A percentile compares a stretch with the other conserved stretches of the same genome.
These are phyloP conservation scores for Indicator indicator DNA, from an alignment of 2,113 vertebrate genomes.

Conservation along the genomic window DNA sequence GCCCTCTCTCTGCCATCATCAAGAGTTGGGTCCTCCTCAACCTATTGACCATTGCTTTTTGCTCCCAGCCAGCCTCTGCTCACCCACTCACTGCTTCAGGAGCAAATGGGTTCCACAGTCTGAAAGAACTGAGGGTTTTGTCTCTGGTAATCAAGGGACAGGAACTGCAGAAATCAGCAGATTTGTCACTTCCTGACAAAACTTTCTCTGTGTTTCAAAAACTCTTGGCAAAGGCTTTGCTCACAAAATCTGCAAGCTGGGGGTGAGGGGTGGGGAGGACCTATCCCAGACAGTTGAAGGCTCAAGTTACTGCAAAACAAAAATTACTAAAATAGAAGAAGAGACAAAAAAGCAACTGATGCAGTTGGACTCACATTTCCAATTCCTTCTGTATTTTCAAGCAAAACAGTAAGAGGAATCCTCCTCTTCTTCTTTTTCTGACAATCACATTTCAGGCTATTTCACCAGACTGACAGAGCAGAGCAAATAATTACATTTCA, in stretches of 20 bases:
- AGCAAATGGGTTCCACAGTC: background rate
- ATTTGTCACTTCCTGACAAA: conserved; percentile 22
- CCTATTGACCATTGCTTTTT: fast-evolving
- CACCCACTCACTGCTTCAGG: fast-evolving
- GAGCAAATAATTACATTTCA: background rate
- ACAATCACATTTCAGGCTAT: background rate
- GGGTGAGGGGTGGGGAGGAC: background rate
- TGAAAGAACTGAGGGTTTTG: background rate
- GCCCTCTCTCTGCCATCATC: background rate
- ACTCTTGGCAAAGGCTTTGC: conserved; percentile 16
- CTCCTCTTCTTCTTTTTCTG: background rate
- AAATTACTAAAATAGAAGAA: background rate
- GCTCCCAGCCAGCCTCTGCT: background rate
- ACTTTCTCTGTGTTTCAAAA: background rate
- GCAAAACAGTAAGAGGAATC: background rate
- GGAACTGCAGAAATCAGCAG: conserved; percentile 31
- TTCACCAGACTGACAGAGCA: background rate
- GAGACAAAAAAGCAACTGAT: background rate
- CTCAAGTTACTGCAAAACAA: background rate
- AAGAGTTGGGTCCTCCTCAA: background rate
- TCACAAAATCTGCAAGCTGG: fast-evolving
- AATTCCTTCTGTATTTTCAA: background rate
- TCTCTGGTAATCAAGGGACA: background rate
- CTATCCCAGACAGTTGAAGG: background rate
- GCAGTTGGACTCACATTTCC: background rate